These are phyloP conservation scores for Columba guinea DNA, from an alignment of 2,797 vertebrate species.

Conservation along the genomic window DNA sequence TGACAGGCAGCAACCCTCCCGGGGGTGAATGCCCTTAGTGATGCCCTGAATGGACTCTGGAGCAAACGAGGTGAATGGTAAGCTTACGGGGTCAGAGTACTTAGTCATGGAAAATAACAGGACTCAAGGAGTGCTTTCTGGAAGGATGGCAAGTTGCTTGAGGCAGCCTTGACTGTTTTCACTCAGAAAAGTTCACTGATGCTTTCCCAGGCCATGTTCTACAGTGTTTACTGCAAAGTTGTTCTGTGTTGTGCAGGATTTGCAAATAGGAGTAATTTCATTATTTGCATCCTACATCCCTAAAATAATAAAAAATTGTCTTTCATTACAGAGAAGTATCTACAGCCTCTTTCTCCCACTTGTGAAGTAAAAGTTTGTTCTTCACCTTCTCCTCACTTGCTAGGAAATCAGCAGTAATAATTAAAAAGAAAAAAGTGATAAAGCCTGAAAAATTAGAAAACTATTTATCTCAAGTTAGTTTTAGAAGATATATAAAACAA, in stretches of 20 bases:
- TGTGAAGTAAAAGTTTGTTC: not conserved
- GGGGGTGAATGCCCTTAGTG: not conserved
- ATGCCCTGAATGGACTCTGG: not conserved
- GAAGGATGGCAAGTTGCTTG: not conserved
- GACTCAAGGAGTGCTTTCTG: not conserved
- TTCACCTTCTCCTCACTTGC: not conserved
- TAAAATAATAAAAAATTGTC: not conserved
- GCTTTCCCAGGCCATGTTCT: not conserved
- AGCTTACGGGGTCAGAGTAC: not conserved
- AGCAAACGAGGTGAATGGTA: not conserved
- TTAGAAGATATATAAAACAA: not conserved
- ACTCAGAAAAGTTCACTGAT: not conserved
- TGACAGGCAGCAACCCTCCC: not conserved
- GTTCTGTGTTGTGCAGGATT: not conserved
- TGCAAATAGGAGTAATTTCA: not conserved
- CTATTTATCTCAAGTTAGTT: not conserved
- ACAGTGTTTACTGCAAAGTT: constrained; percentile 7
- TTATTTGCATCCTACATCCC: not conserved
- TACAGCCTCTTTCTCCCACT: not conserved
- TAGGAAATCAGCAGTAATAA: not conserved
- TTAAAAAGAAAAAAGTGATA: not conserved
- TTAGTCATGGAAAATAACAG: not conserved
- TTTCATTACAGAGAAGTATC: not conserved
- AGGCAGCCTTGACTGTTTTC: not conserved
- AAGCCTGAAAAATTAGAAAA: not conserved